Evolutionary conservation across 2,113 vertebrate species (phyloP), one percentile per base, ranked within the genome.

Genomic region (Lucifuga dentata): DNA sequence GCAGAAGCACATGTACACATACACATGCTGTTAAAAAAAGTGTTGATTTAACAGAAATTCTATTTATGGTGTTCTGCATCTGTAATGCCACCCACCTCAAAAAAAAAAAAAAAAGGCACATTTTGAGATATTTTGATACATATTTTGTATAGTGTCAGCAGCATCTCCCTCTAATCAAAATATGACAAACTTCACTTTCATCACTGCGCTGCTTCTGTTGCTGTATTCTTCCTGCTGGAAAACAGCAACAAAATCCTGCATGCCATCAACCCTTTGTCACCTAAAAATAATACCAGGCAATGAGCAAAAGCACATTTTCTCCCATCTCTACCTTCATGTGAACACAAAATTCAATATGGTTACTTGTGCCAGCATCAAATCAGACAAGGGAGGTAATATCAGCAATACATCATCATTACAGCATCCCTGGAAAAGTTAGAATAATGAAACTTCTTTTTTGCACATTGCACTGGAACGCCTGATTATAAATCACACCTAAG

Each of bases 361-460:
- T 35, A 46, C 76, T 58, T 24, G 43, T 71, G 65, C 68, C 44
- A 44, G 61, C 6, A 15, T 78, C 72, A 76, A 76, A 65, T 73
- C 65, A 58, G 58, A 78, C 46, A 32, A 5, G 16, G 61, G n/a
- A 64, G 41, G 51, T 76, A 73, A 83, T 74, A 62, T 21, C 1
- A 3, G 61, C 8, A 3, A 87, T 87, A 78, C 60, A 78, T 88
- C 81, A 83, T 86, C 76, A 80, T 89, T 86, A 86, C 45, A 44
- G 49, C 68, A 76, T 57, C 40, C 43, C 60, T 11, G 36, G 10
- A 55, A 63, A 56, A 61, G 49, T 64, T 60, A 0, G 10, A 81
- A 80, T 80, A 76, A 83, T 86, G 43, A 73, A 82, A 75, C 40
- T 65, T 76, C 6, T 69, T 63, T 78, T 75, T 76, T 79, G 44